phyloP scores from a whole-genome alignment of 2,113 vertebrate genomes.

The Cryptotis parvus region DNA sequence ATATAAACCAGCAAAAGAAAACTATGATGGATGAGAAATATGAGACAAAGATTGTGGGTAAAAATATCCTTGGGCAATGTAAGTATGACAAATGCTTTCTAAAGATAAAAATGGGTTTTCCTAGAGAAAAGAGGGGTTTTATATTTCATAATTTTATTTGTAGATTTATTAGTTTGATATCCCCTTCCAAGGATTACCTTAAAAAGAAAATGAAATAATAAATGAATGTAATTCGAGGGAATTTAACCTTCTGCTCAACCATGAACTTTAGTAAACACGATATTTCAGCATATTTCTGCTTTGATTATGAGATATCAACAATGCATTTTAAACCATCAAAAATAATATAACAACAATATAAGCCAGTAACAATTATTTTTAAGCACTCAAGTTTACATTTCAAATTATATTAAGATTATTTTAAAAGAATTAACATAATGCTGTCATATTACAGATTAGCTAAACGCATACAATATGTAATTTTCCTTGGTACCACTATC shows the following conservation, averaged over 20 bases:
- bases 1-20: background rate
- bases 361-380: background rate
- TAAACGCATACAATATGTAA: background rate
- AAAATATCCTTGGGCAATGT: background rate
- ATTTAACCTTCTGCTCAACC: background rate
- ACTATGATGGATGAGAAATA: background rate
- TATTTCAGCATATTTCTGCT: background rate
- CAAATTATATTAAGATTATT: background rate
- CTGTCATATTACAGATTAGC: background rate
- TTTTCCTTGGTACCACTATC: background rate
- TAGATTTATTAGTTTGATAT: background rate
- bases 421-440: background rate
- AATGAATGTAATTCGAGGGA: background rate
- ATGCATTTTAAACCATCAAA: background rate
- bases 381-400: background rate
- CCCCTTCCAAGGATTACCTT: background rate
- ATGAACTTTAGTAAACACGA: background rate
- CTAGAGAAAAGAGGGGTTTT: background rate
- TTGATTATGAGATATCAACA: conserved; percentile 22
- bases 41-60: background rate
- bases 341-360: background rate
- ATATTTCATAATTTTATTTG: background rate
- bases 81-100: background rate
- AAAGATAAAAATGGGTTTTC: background rate
- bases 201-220: background rate